Conservation (phyloP, 1,140 invertebrate species). For the Leucophenga varia region DNA sequence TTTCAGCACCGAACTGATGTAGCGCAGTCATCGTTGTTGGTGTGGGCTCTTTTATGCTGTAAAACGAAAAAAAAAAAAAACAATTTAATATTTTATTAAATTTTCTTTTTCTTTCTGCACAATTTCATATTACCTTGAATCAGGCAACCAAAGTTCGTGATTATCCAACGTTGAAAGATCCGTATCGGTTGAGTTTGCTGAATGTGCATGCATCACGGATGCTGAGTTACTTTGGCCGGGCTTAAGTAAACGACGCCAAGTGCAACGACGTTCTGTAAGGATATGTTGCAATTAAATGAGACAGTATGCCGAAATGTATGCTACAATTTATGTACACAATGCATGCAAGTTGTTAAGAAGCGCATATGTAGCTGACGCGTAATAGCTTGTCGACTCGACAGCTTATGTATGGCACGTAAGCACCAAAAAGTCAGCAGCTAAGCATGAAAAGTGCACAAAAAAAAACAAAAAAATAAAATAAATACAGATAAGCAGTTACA, state of each 20-base stretch:
- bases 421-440: too few species aligned
- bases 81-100: slow-evolving; percentile 1
- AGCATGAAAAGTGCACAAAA: too few species aligned
- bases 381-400: too few species aligned
- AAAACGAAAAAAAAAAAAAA: slow-evolving; percentile 2
- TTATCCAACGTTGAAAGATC: slow-evolving; percentile 77
- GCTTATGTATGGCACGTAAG: too few species aligned
- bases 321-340: too few species aligned
- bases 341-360: too few species aligned
- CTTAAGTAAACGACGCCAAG: slow-evolving; percentile 64
- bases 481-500: too few species aligned
- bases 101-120: too few species aligned
- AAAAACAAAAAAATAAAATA: too few species aligned
- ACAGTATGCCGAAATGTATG: slow-evolving; percentile 9
- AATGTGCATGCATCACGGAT: slow-evolving; percentile 70
- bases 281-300: slow-evolving; percentile 8
- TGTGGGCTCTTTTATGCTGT: slow-evolving; percentile 64
- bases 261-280: slow-evolving; percentile 63
- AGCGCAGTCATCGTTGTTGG: slow-evolving; percentile 78
- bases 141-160: slow-evolving; percentile 77
- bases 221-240: slow-evolving; percentile 52
- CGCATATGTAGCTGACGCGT: too few species aligned
- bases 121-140: slow-evolving; percentile 68
- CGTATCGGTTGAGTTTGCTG: slow-evolving; percentile 76
- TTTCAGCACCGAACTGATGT: slow-evolving; percentile 79